A percentile compares a stretch with the other conserved stretches of the same genome.
phyloP scores from a whole-genome alignment of 2,888 invertebrate species.

The Scaeva pyrastri region DNA sequence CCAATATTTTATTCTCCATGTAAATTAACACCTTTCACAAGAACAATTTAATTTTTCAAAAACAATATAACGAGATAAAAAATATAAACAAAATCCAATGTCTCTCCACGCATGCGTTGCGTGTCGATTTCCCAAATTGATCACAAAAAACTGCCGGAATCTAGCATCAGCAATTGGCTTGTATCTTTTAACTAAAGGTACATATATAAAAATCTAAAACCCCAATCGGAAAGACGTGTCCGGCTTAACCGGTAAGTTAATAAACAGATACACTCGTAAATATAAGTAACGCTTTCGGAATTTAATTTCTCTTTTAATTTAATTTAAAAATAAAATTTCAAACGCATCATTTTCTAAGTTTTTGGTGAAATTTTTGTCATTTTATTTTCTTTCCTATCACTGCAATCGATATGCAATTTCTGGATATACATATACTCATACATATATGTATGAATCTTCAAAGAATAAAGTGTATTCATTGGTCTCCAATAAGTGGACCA shows the following conservation, averaged over 20 bases:
- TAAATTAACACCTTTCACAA: constrained; percentile 6
- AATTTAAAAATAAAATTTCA: constrained; percentile 39
- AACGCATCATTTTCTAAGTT: constrained; percentile 51
- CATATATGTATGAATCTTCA: background rate
- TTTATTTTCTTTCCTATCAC: background rate
- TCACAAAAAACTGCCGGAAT: constrained; percentile 42
- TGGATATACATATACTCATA: background rate
- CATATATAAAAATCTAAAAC: constrained; percentile 7
- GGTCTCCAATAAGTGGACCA: constrained; percentile 61
- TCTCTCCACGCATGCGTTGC: constrained; percentile 1
- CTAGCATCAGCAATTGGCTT: constrained; percentile 7
- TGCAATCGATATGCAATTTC: background rate
- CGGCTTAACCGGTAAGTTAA: constrained; percentile 59
- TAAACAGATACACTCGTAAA: background rate
- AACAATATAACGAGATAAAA: no score
- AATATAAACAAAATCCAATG: background rate
- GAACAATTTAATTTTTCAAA: background rate
- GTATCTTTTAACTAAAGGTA: constrained; percentile 1
- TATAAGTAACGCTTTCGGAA: constrained; percentile 22
- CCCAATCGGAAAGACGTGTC: constrained; percentile 12
- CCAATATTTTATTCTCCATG: background rate
- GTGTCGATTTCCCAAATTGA: constrained; percentile 25
- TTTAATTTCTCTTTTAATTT: constrained; percentile 54
- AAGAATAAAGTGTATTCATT: background rate
- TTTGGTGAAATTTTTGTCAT: constrained; percentile 68